Evolutionary conservation across 2,888 invertebrate genomes (phyloP), one percentile per base, ranked within the genome.

Genomic region (Bursaphelenchus okinawaensis): DNA sequence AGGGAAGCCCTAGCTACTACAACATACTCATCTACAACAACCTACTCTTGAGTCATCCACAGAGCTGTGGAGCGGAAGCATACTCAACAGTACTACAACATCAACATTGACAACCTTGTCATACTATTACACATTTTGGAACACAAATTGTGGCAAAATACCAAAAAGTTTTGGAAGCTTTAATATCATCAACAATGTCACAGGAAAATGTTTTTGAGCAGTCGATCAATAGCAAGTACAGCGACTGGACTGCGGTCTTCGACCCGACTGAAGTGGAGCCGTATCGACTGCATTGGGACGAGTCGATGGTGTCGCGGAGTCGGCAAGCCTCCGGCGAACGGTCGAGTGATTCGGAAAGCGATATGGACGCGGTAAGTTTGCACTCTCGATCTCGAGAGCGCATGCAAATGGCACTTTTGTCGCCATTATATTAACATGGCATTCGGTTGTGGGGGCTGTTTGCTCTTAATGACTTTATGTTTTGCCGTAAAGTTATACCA

Each of bases 221-320:
- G 60, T 59, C 60, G 50, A 29, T 59, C 3, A 59, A 59, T 50
- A 59, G 60, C 60, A 59, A 59, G 28, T 19, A 20, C 22, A 40
- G 50, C 23, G 60, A 59, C 6, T 29, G 20, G 29, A 59, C 60
- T 12, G 19, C 29, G 9, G 51, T 59, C 2, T 59, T 59, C 22
- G 60, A 59, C 27, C 52, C 60, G 3, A 54, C 12, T 19, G 60
- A 59, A 50, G 20, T 26, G 20, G 52, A 52, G 12, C 16, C 60
- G 12, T 59, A 59, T 6, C 22, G 28, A 9, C 51, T 26, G 8
- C 52, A 27, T 26, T 59, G 60, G 60, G 40, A 40, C 40, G 40
- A 40, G 6, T 40, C 40, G 16, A n/a, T 40, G 40, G n/a, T n/a
- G 16, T 6, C n/a, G 12, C 40, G 40, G n/a, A 40, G 40, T n/a